Percentiles rank a stretch among this genome's conserved stretches.
These are phyloP conservation scores for Notodonta ziczac DNA, from an alignment of 2,888 invertebrate genomes.

Conservation along the genomic window DNA sequence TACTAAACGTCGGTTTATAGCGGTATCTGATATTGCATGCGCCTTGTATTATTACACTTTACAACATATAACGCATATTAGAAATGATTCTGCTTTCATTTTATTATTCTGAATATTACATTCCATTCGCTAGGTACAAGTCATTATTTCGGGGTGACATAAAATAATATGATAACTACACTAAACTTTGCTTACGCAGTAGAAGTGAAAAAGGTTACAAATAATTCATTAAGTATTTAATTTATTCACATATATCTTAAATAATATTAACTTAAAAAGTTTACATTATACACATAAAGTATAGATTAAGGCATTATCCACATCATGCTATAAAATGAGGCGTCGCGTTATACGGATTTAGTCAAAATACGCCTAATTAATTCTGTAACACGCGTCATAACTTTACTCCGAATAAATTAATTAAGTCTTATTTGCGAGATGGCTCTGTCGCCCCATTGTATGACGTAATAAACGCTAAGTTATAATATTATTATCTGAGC, in stretches of 20 bases:
- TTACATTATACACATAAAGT: constrained; percentile 17
- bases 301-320: constrained; percentile 39
- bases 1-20: constrained; percentile 7
- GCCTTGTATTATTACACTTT: constrained; percentile 14
- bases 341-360: constrained; percentile 48
- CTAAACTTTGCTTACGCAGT: background rate
- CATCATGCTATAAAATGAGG: constrained; percentile 34
- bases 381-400: constrained; percentile 73
- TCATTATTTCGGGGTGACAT: background rate
- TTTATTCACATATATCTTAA: background rate
- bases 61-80: constrained; percentile 13
- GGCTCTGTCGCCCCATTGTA: constrained; percentile 53
- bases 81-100: constrained; percentile 19
- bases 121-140: background rate
- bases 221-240: background rate
- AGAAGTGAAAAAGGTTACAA: background rate
- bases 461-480: constrained; percentile 46
- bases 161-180: background rate
- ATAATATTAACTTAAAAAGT: constrained; percentile 16
- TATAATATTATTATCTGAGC: constrained; percentile 41
- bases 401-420: constrained; percentile 72
- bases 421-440: constrained; percentile 64
- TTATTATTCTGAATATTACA: constrained; percentile 3
- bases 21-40: constrained; percentile 16
- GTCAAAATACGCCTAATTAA: constrained; percentile 70